Percentiles rank a stretch among this genome's conserved stretches.
These are phyloP conservation scores for Punctoribates punctum DNA, from an alignment of 2,888 invertebrate species.

Conservation along the genomic window DNA sequence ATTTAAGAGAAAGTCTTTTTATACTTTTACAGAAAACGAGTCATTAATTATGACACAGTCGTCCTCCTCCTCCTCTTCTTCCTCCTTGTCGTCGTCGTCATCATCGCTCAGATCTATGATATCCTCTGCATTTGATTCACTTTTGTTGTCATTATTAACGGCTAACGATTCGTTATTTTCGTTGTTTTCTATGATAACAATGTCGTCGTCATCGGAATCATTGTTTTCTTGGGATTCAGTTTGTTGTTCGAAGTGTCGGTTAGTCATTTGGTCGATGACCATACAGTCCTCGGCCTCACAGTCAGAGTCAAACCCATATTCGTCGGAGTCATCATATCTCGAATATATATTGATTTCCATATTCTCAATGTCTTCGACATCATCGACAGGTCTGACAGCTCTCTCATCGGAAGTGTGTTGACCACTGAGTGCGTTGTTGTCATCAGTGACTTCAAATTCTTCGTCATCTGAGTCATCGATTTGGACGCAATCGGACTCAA, in stretches of 20 bases:
- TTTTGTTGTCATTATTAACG: not conserved
- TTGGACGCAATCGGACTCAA: not conserved
- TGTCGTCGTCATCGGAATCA: not conserved
- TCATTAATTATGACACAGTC: constrained; percentile 1
- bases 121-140: not conserved
- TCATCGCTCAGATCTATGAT: constrained; percentile 8
- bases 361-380: constrained; percentile 7
- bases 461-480: not conserved
- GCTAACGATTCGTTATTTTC: too few relatives aligned
- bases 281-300: constrained; percentile 10
- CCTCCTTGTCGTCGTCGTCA: not conserved
- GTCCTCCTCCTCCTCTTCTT: too few relatives aligned
- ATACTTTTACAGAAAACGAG: constrained; percentile 5
- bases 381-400: constrained; percentile 1
- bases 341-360: not conserved
- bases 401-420: not conserved
- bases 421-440: not conserved
- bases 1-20: not conserved
- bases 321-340: not conserved
- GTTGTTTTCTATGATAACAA: not conserved
- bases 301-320: not conserved
- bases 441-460: not conserved
- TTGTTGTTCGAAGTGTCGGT: not conserved
- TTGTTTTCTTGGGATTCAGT: not conserved
- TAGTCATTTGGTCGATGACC: constrained; percentile 3